These are phyloP conservation scores for Disparrhopalites patrizii DNA, from an alignment of 2,888 invertebrate species.

Conservation along the genomic window DNA sequence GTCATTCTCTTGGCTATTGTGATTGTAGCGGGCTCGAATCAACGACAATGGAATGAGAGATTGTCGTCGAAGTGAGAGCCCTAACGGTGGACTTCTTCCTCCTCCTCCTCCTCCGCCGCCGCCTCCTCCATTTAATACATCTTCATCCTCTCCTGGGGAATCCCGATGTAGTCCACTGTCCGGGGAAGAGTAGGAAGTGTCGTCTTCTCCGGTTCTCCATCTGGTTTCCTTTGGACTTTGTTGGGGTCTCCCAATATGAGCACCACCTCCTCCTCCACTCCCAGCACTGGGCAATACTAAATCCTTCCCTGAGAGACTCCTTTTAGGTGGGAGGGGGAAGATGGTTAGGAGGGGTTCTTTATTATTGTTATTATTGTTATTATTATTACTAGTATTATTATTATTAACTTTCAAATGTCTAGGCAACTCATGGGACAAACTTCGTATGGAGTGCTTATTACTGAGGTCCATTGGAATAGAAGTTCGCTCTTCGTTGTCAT, in stretches of 20 bases:
- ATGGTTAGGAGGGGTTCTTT: slow-evolving; percentile 31
- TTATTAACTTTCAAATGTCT: slow-evolving; percentile 38
- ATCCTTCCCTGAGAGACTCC: slow-evolving; percentile 2
- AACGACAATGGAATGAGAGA: slow-evolving; percentile 47
- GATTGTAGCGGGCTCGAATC: slow-evolving; percentile 45
- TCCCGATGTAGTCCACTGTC: slow-evolving; percentile 48
- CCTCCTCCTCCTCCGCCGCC: slow-evolving; percentile 35
- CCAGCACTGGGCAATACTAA: not conserved
- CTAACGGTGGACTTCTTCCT: slow-evolving; percentile 26
- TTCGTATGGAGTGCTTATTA: slow-evolving; percentile 40
- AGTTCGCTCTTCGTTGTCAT: slow-evolving; percentile 23
- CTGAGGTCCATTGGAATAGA: slow-evolving; percentile 48
- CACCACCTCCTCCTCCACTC: not conserved
- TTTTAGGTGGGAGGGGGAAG: slow-evolving; percentile 17
- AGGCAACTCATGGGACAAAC: slow-evolving; percentile 18
- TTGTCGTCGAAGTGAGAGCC: slow-evolving; percentile 35
- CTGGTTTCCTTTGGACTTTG: slow-evolving; percentile 24
- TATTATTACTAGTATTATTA: slow-evolving; percentile 38
- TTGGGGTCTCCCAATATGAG: slow-evolving; percentile 1
- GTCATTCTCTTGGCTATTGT: slow-evolving; percentile 30
- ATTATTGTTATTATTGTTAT: slow-evolving; percentile 37
- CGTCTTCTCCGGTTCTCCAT: slow-evolving; percentile 44
- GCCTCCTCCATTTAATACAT: slow-evolving; percentile 30
- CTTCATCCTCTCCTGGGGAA: slow-evolving; percentile 48
- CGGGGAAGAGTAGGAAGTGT: slow-evolving; percentile 46